These are phyloP conservation scores for Drosophila punjabiensis DNA, from an alignment of 1,140 invertebrate genomes.

Conservation along the genomic window DNA sequence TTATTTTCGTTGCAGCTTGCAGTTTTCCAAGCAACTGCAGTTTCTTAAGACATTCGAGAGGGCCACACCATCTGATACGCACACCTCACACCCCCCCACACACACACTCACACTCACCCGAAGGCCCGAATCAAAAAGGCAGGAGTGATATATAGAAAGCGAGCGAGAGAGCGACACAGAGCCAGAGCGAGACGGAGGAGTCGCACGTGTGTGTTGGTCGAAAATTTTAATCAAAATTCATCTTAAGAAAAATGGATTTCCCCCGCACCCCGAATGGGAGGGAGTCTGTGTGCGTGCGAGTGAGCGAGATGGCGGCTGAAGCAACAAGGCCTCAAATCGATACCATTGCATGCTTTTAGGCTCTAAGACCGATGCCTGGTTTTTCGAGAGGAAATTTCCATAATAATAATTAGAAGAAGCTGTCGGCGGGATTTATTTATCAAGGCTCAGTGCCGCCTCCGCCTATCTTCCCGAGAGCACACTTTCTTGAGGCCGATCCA, in stretches of 20 bases:
- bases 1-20: slow-evolving; percentile 49
- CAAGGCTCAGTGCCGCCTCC: neutral
- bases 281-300: slow-evolving; percentile 21
- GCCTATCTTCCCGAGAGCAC: neutral
- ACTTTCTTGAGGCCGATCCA: slow-evolving; percentile 5
- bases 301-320: slow-evolving; percentile 63
- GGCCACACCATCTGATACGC: neutral
- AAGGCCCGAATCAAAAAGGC: slow-evolving; percentile 6
- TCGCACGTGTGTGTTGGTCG: slow-evolving; percentile 61
- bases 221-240: slow-evolving; percentile 82
- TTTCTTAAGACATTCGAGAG: slow-evolving; percentile 74
- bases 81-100: neutral
- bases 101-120: neutral
- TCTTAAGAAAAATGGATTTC: slow-evolving; percentile 79
- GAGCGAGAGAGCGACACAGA: slow-evolving; percentile 21
- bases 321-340: slow-evolving; percentile 63
- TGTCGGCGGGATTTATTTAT: slow-evolving; percentile 26
- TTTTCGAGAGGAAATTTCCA: slow-evolving; percentile 31
- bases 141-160: slow-evolving; percentile 51
- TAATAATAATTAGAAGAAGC: slow-evolving; percentile 71
- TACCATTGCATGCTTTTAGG: slow-evolving; percentile 69
- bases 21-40: slow-evolving; percentile 63
- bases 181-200: slow-evolving; percentile 27
- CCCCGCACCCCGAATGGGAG: slow-evolving; percentile 4
- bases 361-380: slow-evolving; percentile 50